Percentiles rank a stretch among this genome's conserved stretches.
These are phyloP conservation scores for Caranx ignobilis DNA, from an alignment of 2,113 vertebrate species.

Conservation along the genomic window DNA sequence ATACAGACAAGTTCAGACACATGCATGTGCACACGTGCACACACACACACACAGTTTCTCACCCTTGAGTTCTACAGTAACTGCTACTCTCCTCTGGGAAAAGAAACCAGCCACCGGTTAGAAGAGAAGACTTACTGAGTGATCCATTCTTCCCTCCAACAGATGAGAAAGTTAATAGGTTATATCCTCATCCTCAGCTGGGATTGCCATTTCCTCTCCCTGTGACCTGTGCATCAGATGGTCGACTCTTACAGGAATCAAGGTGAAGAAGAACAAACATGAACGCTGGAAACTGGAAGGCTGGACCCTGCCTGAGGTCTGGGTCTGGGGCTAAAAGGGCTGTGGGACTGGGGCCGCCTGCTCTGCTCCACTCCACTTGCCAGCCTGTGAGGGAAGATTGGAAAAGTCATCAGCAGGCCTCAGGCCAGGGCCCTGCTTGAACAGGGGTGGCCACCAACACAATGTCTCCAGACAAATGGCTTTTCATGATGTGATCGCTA, in stretches of 20 bases:
- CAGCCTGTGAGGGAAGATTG: conserved; percentile 78
- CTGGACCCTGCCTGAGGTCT: conserved; percentile 41
- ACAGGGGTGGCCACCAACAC: conserved; percentile 86
- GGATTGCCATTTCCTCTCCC: conserved; percentile 86
- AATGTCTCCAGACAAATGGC: conserved; percentile 77
- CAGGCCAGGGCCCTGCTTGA: conserved; percentile 63
- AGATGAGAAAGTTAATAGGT: conserved; percentile 69
- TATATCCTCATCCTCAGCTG: conserved; percentile 80
- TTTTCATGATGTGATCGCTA: conserved; percentile 79
- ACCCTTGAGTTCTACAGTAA: conserved; percentile 28
- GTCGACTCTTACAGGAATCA: conserved; percentile 84
- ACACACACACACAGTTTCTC: conserved; percentile 34
- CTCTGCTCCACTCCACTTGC: conserved; percentile 62
- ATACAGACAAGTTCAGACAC: not conserved
- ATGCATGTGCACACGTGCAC: not conserved
- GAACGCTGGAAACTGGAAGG: conserved; percentile 45
- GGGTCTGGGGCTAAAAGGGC: conserved; percentile 25
- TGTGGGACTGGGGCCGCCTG: conserved; percentile 27
- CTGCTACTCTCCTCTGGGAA: conserved; percentile 60
- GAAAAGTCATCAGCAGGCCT: conserved; percentile 88
- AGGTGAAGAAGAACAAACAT: conserved; percentile 89
- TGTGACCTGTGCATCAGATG: conserved; percentile 82
- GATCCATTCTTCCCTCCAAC: conserved; percentile 68
- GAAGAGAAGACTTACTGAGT: conserved; percentile 65
- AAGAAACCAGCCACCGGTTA: conserved; percentile 62